Evolutionary conservation across 2,888 invertebrate species (phyloP).

Genomic region (Hypercompe scribonia): DNA sequence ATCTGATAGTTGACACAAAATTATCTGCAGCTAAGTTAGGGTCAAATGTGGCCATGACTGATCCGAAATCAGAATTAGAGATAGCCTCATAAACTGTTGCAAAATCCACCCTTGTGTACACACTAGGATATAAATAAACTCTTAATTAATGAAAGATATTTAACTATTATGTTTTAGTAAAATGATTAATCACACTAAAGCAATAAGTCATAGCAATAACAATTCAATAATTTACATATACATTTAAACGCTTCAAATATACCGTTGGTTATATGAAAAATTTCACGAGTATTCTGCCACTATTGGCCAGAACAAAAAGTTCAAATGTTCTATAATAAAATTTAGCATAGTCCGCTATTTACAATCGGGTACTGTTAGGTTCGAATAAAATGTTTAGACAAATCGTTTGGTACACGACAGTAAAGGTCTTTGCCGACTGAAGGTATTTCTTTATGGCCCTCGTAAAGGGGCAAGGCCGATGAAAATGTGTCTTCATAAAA

Average conservation of each 20-base stretch:
- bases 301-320: slow-evolving; percentile 36
- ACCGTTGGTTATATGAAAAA: slow-evolving; percentile 35
- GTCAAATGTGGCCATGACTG: too few species aligned
- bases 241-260: slow-evolving; percentile 21
- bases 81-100: too few species aligned
- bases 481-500: slow-evolving; percentile 18
- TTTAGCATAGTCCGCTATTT: slow-evolving; percentile 45
- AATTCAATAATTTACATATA: slow-evolving; percentile 27
- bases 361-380: slow-evolving; percentile 57
- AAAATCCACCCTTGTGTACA: too few species aligned
- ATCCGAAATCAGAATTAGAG: too few species aligned
- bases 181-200: neutral
- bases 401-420: slow-evolving; percentile 26
- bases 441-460: slow-evolving; percentile 17
- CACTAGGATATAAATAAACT: too few species aligned
- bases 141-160: neutral
- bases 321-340: slow-evolving; percentile 42
- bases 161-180: neutral
- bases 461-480: slow-evolving; percentile 14
- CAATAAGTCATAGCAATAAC: slow-evolving; percentile 12
- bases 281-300: slow-evolving; percentile 18
- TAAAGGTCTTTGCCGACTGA: slow-evolving; percentile 32
- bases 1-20: too few species aligned
- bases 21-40: too few species aligned
- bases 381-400: slow-evolving; percentile 35